Conservation (phyloP, 2,113 vertebrate genomes). For the Merops nubicus region DNA sequence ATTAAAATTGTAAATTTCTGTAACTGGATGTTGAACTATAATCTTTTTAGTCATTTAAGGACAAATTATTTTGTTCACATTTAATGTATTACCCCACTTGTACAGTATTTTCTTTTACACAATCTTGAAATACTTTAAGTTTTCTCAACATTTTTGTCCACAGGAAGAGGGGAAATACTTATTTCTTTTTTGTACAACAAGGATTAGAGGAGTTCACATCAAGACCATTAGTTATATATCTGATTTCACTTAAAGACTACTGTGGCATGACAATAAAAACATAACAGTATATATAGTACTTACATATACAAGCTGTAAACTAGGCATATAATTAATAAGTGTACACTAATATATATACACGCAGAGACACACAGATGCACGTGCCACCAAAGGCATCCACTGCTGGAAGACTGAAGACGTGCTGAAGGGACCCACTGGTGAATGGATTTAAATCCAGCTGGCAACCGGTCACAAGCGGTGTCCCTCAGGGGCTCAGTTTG, state of each 20-base stretch:
- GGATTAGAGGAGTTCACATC: background rate
- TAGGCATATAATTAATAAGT: background rate
- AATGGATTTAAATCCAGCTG: too few species aligned
- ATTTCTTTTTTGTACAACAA: background rate
- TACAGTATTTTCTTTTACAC: background rate
- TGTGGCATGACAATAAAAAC: background rate
- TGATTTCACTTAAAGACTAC: background rate
- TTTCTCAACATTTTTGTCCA: background rate
- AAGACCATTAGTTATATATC: background rate
- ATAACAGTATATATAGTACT: background rate
- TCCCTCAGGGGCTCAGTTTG: too few species aligned
- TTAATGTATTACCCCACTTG: background rate
- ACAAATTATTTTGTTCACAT: background rate
- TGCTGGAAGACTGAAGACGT: background rate
- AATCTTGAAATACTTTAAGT: background rate
- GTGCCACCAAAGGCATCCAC: background rate
- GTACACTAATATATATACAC: background rate
- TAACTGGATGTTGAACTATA: background rate
- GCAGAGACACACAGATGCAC: background rate
- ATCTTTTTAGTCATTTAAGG: background rate
- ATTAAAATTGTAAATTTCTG: background rate
- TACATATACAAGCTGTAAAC: background rate
- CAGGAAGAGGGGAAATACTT: background rate
- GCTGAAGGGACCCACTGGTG: too few species aligned
- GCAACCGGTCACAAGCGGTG: too few species aligned